These are phyloP conservation scores for Willowsia nigromaculata DNA, from an alignment of 2,888 invertebrate species.

Conservation along the genomic window DNA sequence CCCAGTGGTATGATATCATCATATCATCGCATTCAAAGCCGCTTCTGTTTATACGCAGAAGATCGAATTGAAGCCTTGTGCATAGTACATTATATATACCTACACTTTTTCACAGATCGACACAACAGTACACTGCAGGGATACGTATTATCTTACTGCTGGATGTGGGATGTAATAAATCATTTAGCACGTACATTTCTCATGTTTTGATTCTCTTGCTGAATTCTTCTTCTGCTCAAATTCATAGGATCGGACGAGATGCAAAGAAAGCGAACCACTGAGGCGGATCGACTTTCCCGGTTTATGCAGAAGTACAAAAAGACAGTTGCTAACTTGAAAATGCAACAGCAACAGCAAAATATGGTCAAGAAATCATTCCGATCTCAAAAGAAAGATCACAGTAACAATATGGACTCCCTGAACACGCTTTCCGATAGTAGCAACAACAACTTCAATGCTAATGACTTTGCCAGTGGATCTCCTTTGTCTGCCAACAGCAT, in stretches of 20 bases:
- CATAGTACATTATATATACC: not conserved
- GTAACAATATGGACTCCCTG: constrained; percentile 50
- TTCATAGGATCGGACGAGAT: constrained; percentile 19
- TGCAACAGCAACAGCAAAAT: constrained; percentile 74
- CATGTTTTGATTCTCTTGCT: constrained; percentile 47
- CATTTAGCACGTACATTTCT: constrained; percentile 32
- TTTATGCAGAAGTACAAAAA: constrained; percentile 86
- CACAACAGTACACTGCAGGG: not conserved
- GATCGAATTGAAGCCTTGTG: too few species aligned
- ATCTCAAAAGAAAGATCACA: constrained; percentile 54
- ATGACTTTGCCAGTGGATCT: constrained; percentile 77
- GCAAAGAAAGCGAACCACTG: constrained; percentile 77
- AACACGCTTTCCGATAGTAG: constrained; percentile 59
- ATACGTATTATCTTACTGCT: not conserved
- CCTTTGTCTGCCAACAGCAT: constrained; percentile 71
- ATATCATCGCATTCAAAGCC: constrained; percentile 10
- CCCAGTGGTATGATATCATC: constrained; percentile 51
- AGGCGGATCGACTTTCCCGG: constrained; percentile 83
- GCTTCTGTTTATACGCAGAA: not conserved
- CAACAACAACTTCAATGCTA: constrained; percentile 73
- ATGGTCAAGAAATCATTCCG: constrained; percentile 68
- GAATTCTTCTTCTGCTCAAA: constrained; percentile 2
- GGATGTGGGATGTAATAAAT: constrained; percentile 32
- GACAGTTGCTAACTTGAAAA: constrained; percentile 83
- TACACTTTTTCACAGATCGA: too few species aligned